Conservation (phyloP, 2,113 vertebrate genomes). For the Catharus fuscescens region DNA sequence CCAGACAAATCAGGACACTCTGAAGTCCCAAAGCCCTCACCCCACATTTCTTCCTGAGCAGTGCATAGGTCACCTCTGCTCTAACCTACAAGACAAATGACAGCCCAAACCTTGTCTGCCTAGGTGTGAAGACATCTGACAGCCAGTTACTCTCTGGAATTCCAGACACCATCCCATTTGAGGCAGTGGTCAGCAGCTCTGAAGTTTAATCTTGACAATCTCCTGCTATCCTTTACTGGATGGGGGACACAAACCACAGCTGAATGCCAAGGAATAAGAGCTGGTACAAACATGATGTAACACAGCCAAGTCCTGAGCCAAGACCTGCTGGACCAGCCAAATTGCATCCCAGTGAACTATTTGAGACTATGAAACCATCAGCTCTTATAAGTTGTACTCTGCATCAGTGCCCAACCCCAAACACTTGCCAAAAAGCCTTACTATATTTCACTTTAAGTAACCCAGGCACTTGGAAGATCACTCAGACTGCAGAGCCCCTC, state of each 20-base stretch:
- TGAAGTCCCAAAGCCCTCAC: not conserved
- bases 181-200: not conserved
- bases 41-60: not conserved
- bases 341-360: not conserved
- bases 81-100: not conserved
- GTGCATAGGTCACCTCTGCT: not conserved
- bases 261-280: not conserved
- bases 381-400: not conserved
- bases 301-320: not conserved
- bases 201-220: not conserved
- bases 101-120: not conserved
- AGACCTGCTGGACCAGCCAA: not conserved
- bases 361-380: not conserved
- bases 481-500: not conserved
- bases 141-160: not conserved
- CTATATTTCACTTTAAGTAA: not conserved
- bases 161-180: not conserved
- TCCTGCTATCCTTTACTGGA: not conserved
- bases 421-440: not conserved
- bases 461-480: not conserved
- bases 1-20: not conserved
- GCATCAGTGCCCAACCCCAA: not conserved
- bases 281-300: slow-evolving; percentile 2
- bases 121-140: not conserved
- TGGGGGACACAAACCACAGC: not conserved